Evolutionary conservation across 2,113 vertebrate species (phyloP).

Genomic region (cattle (Bos taurus)): DNA sequence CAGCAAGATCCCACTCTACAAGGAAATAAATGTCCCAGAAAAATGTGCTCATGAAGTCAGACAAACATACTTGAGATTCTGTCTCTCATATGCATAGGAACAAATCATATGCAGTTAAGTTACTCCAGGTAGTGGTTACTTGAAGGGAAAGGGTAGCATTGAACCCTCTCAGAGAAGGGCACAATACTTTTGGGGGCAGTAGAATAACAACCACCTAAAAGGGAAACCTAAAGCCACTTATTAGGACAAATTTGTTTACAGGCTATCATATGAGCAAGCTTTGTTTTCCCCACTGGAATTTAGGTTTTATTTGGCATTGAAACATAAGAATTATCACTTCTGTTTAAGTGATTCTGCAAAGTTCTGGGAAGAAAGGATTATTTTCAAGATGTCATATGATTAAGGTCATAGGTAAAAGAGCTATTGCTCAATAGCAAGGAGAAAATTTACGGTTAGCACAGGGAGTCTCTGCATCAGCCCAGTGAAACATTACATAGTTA

Average conservation of each 20-base stretch:
- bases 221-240: constrained; percentile 29
- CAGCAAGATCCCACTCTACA: not conserved
- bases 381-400: constrained; percentile 11
- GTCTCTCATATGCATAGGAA: not conserved
- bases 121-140: not conserved
- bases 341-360: constrained; percentile 30
- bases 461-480: not conserved
- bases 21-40: constrained; percentile 22
- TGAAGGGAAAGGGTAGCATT: not conserved
- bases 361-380: constrained; percentile 8
- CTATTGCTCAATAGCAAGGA: not conserved
- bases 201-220: not conserved
- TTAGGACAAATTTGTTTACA: constrained; percentile 41
- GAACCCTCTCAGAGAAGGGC: not conserved
- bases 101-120: not conserved
- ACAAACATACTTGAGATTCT: not conserved
- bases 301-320: constrained; percentile 15
- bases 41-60: not conserved
- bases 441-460: constrained; percentile 26
- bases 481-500: constrained; percentile 12
- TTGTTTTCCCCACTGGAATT: constrained; percentile 7
- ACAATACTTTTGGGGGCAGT: not conserved
- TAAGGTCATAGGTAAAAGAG: constrained; percentile 7
- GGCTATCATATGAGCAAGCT: constrained; percentile 12
- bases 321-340: constrained; percentile 32